Evolutionary conservation across 2,797 vertebrate genomes (phyloP).

Genomic region (Coranthus polyacanthus): DNA sequence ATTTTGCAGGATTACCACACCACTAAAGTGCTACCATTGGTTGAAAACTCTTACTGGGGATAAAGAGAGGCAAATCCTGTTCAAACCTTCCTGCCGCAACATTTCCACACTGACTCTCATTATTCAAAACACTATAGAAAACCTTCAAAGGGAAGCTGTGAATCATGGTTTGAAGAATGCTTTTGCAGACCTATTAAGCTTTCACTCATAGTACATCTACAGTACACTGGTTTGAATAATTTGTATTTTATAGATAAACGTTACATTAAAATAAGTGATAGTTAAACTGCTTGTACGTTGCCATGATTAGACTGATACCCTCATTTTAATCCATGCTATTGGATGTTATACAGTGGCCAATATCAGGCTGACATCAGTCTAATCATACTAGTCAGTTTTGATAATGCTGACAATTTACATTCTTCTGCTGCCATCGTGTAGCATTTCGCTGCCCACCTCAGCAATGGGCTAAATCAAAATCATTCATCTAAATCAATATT

Average conservation of each 20-base stretch:
- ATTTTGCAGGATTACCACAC: conserved; percentile 46
- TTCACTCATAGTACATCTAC: background rate
- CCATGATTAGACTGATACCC: conserved; percentile 12
- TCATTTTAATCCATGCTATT: conserved; percentile 9
- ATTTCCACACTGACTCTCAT: conserved; percentile 17
- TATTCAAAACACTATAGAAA: conserved; percentile 5
- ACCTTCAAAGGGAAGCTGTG: background rate
- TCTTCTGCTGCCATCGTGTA: conserved; percentile 37
- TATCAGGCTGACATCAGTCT: background rate
- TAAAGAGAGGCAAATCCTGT: conserved; percentile 38
- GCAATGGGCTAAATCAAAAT: conserved; percentile 42
- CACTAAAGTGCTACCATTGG: conserved; percentile 34
- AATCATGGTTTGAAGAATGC: background rate
- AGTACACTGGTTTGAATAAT: background rate
- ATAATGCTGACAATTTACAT: conserved; percentile 43
- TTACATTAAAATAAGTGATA: too few relatives aligned
- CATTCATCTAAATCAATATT: conserved; percentile 59
- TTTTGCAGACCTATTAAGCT: background rate
- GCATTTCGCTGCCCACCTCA: conserved; percentile 38
- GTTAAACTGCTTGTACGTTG: background rate
- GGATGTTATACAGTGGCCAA: background rate
- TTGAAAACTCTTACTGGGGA: conserved; percentile 33
- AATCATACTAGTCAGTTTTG: conserved; percentile 20
- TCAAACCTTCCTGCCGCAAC: conserved; percentile 32
- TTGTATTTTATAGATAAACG: background rate